A percentile compares a stretch with the other conserved stretches of the same genome.
phyloP scores from a whole-genome alignment of 2,797 vertebrate species.

The Diceros bicornis region DNA sequence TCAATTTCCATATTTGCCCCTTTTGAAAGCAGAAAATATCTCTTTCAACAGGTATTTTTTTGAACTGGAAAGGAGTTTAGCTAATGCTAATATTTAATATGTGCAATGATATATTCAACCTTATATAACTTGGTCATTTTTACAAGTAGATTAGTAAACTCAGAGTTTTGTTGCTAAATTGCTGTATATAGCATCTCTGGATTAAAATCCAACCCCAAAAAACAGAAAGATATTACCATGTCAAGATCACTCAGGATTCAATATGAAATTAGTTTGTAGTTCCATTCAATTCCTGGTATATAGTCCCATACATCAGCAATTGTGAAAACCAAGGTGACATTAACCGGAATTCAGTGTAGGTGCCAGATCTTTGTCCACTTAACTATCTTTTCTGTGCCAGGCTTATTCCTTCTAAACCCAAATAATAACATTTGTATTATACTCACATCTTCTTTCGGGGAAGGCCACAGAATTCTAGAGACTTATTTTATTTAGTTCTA shows the following conservation, averaged over 20 bases:
- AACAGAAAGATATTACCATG: conserved; percentile 13
- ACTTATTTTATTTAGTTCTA: conserved; percentile 25
- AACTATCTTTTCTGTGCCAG: conserved; percentile 20
- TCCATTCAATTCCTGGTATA: background rate
- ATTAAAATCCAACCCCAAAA: conserved; percentile 27
- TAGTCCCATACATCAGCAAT: background rate
- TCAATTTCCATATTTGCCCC: conserved; percentile 24
- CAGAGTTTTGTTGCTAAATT: conserved; percentile 7
- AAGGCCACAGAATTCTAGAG: conserved; percentile 6
- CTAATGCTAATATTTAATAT: conserved; percentile 10
- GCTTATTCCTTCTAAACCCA: background rate
- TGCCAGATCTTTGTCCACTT: background rate
- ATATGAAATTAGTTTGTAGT: background rate
- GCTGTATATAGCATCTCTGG: background rate
- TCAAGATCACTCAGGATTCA: background rate
- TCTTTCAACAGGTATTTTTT: background rate
- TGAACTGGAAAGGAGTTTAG: background rate
- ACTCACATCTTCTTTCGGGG: background rate
- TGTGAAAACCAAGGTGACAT: conserved; percentile 58
- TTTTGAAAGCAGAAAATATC: conserved; percentile 19
- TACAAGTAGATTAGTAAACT: conserved; percentile 5
- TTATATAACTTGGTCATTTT: background rate
- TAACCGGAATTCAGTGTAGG: background rate
- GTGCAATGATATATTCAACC: background rate
- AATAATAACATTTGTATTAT: conserved; percentile 10